Base-by-base conservation (phyloP, 2,113 vertebrate species). In the Lepus americanus region DNA sequence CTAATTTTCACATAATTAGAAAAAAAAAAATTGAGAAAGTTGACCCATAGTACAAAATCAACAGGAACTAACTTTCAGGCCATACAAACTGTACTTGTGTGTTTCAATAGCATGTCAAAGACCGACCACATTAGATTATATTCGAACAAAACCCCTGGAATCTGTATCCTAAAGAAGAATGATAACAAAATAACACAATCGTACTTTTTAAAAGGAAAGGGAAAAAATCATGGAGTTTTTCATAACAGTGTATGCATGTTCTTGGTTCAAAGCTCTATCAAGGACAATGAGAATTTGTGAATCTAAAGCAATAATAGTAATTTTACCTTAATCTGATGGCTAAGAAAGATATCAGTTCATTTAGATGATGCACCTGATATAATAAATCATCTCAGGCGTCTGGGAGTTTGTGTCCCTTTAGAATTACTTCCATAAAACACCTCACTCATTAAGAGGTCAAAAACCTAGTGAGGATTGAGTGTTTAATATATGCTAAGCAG, bases 311-410 rank as follows among this genome's bases (percentile, higher is more conserved):
- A 86, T 82, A n/a, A 73, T 67, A n/a, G 44, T 87, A 36, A 87
- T 92, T 92, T 95, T 78, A 87, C 17, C n/a, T 95, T 87, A 61
- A 89, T 73, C n/a, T 76, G 86, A 93, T 81, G 53, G 4, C 70
- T 67, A 91, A 22, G 11, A 81, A 9, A 3, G 27, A 63, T 63
- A 70, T 67, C 13, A 84, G 64, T 61, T 94, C 13, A 89, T 89
- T 89, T 73, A 91, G 61, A 69, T 53, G 76, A 61, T 78, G 19
- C 93, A 67, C n/a, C 36, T 88, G 17, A 81, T 63, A 76, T 29
- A 86, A 92, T 87, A 87, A 87, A 53, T 94, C 12, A 92, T 87
- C 9, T 70, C 33, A 51, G 51, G 19, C 22, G 36, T 0, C 23
- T 85, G 31, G 10, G 10, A 33, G 23, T 59, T 25, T 61, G 49